Percentiles rank a stretch among this genome's conserved stretches.
These are phyloP conservation scores for Trichomalopsis sarcophagae DNA, from an alignment of 1,140 invertebrate species.

Conservation along the genomic window DNA sequence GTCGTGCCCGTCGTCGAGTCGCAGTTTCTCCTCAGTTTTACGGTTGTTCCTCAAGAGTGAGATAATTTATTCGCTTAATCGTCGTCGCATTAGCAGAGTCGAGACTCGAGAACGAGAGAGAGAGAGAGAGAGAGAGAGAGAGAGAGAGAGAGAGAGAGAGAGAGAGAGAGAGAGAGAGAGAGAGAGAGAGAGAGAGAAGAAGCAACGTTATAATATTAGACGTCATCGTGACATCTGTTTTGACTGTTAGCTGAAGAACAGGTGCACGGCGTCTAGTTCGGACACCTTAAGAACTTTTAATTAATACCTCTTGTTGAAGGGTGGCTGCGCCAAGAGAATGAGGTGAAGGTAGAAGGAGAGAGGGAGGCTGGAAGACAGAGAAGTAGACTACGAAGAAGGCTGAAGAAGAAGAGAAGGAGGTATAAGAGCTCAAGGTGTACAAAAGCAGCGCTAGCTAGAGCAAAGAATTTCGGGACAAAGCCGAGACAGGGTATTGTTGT, in stretches of 20 bases:
- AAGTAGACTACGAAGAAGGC: neutral
- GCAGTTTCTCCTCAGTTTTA: conserved; percentile 6
- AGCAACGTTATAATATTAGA: conserved; percentile 30
- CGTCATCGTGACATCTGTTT: conserved; percentile 44
- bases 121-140: neutral
- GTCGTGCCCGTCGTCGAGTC: neutral
- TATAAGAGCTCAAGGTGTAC: conserved; percentile 52
- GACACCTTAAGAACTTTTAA: conserved; percentile 66
- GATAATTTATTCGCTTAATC: conserved; percentile 27
- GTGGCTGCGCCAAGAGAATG: neutral
- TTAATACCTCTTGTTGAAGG: conserved; percentile 59
- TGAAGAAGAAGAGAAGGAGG: conserved; percentile 52
- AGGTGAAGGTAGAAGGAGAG: neutral
- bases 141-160: conserved; percentile 6
- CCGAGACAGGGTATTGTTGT: conserved; percentile 66
- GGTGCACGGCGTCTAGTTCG: conserved; percentile 52
- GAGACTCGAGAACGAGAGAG: neutral
- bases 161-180: neutral
- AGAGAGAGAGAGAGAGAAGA: neutral
- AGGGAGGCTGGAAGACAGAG: neutral
- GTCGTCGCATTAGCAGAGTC: neutral
- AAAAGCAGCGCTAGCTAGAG: conserved; percentile 58
- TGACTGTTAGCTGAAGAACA: conserved; percentile 37
- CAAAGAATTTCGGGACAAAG: conserved; percentile 69
- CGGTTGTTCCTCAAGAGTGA: neutral